Evolutionary conservation across 1,140 invertebrate genomes (phyloP), one percentile per base, ranked within the genome.

Genomic region (Goniozus legneri): DNA sequence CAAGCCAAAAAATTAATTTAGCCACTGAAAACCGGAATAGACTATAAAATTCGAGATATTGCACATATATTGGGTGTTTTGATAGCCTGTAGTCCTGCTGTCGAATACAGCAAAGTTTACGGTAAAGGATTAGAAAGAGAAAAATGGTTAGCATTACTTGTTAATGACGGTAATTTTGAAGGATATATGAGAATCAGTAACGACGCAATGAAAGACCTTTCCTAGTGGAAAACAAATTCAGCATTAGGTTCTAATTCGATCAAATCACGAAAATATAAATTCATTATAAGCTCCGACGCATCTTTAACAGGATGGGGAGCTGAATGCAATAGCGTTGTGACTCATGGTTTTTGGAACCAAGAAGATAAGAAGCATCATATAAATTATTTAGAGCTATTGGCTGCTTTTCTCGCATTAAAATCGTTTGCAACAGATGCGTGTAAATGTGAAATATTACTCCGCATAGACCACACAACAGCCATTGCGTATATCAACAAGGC

Each of bases 401-500:
- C 37, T 15, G 46, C 21, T 0, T 27, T 27, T 14, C 27, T 36
- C 2, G 32, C 30, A 0, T 3, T 42, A 2, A 18, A 22, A 14
- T 13, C 21, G 0, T 48, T 48, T 12, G 31, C 32, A 2, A 10
- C 3, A 8, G 16, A 41, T 2, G 2, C 27, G 1, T 12, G 4
- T 0, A 10, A 33, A 4, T 18, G 30, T 14, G 2, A 18, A 1
- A 14, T 45, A n/a, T 12, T 45, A 0, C 34, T 45, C 8, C 10
- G 34, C 7, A 4, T 47, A 18, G 45, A 33, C 13, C 7, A 33
- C 22, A 58, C 55, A 6, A 60, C 51, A 21, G 48, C 54, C 12
- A 43, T 60, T 12, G 22, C 56, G 24, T 61, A 49, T 39, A 48
- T 59, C 15, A 59, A 59, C 30, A 27, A 41, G 20, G 59, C 59